These are phyloP conservation scores for Hyperopisus bebe DNA, from an alignment of 2,113 vertebrate species.

Conservation along the genomic window DNA sequence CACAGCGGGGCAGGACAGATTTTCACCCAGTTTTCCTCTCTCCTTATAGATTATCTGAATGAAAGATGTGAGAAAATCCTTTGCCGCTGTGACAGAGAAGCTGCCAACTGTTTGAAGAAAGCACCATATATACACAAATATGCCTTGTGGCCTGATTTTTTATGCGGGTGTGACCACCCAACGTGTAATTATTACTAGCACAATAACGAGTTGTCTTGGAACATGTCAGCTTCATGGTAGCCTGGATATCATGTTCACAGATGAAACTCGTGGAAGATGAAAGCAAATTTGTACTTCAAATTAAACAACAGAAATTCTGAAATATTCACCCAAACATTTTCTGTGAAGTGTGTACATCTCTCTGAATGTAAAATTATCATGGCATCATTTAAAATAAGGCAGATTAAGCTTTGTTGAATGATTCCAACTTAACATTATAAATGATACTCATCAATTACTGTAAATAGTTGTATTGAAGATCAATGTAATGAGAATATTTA, in stretches of 20 bases:
- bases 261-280: not conserved
- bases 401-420: not conserved
- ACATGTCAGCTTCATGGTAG: not conserved
- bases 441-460: not conserved
- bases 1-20: not conserved
- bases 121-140: constrained; percentile 63
- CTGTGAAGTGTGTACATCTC: not conserved
- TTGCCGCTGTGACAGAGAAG: constrained; percentile 79
- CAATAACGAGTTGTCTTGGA: not conserved
- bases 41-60: constrained; percentile 67
- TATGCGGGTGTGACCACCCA: constrained; percentile 66
- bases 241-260: constrained; percentile 19
- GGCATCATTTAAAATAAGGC: not conserved
- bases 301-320: not conserved
- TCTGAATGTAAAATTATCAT: not conserved
- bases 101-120: constrained; percentile 68
- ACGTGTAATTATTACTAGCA: constrained; percentile 64
- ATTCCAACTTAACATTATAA: not conserved
- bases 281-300: not conserved
- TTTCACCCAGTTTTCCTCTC: constrained; percentile 30
- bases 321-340: not conserved
- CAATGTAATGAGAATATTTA: not conserved
- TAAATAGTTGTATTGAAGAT: not conserved
- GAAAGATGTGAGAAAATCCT: constrained; percentile 73
- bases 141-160: constrained; percentile 66